Percentiles rank a stretch among this genome's conserved stretches.
phyloP scores from a whole-genome alignment of 2,888 invertebrate species.

The Ischnura elegans region DNA sequence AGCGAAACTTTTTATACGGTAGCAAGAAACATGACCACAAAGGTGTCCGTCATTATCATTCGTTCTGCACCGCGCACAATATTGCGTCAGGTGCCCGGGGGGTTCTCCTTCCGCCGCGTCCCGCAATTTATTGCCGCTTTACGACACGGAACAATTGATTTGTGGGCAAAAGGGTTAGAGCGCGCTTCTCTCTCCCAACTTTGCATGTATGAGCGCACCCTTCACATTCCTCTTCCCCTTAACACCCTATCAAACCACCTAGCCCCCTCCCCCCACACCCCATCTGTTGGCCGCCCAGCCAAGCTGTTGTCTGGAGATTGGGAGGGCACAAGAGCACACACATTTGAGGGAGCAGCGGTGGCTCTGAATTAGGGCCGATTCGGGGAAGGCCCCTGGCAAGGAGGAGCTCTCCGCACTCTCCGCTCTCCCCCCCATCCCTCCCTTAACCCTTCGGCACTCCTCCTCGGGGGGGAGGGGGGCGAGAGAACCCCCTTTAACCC shows the following conservation, averaged over 20 bases:
- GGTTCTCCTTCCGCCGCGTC: not conserved
- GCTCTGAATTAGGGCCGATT: not conserved
- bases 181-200: not conserved
- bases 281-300: slow-evolving; percentile 40
- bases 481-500: not conserved
- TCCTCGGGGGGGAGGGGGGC: not conserved
- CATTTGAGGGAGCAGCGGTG: not conserved
- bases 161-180: not conserved
- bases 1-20: too few relatives aligned
- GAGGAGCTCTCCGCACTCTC: not conserved
- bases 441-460: not conserved
- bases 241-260: not conserved
- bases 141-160: slow-evolving; percentile 24
- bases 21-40: not conserved
- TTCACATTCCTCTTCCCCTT: not conserved
- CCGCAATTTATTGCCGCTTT: not conserved
- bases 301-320: slow-evolving; percentile 40
- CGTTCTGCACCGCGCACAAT: not conserved
- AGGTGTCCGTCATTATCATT: not conserved
- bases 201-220: slow-evolving; percentile 21
- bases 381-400: not conserved
- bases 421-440: too few relatives aligned
- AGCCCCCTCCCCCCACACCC: not conserved
- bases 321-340: not conserved
- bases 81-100: not conserved